These are phyloP conservation scores for Lithobius niger DNA, from an alignment of 1,140 invertebrate species.

Conservation along the genomic window DNA sequence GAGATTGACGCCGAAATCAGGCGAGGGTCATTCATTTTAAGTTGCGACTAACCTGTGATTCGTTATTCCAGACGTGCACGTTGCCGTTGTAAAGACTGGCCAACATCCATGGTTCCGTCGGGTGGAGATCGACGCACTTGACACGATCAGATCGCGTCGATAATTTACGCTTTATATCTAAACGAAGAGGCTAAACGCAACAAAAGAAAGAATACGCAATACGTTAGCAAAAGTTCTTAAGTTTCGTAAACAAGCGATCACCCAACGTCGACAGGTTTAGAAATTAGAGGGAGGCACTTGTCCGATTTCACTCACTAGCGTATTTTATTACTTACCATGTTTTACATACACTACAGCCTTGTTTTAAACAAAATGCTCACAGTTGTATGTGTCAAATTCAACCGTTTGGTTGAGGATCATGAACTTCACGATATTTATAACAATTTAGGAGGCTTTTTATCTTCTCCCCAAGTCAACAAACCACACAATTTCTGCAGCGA, in stretches of 20 bases:
- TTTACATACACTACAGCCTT: not conserved
- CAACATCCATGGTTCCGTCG: constrained; percentile 94
- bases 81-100: constrained; percentile 97
- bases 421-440: too few relatives aligned
- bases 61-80: constrained; percentile 98
- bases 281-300: constrained; percentile 4
- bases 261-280: not conserved
- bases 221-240: not conserved
- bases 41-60: constrained; percentile 58
- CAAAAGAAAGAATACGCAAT: constrained; percentile 7
- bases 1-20: too few relatives aligned
- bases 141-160: constrained; percentile 95
- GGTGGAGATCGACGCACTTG: constrained; percentile 95
- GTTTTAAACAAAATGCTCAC: not conserved
- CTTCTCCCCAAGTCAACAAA: too few relatives aligned
- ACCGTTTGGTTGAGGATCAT: too few relatives aligned
- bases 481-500: too few relatives aligned
- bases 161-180: constrained; percentile 96
- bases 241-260: not conserved
- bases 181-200: constrained; percentile 63
- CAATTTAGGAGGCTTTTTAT: too few relatives aligned
- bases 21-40: too few relatives aligned
- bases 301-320: not conserved
- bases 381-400: too few relatives aligned
- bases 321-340: not conserved